Percentiles rank a stretch among this genome's conserved stretches.
Evolutionary conservation across 1,140 invertebrate genomes (phyloP).

Genomic region (Scylla paramamosain): DNA sequence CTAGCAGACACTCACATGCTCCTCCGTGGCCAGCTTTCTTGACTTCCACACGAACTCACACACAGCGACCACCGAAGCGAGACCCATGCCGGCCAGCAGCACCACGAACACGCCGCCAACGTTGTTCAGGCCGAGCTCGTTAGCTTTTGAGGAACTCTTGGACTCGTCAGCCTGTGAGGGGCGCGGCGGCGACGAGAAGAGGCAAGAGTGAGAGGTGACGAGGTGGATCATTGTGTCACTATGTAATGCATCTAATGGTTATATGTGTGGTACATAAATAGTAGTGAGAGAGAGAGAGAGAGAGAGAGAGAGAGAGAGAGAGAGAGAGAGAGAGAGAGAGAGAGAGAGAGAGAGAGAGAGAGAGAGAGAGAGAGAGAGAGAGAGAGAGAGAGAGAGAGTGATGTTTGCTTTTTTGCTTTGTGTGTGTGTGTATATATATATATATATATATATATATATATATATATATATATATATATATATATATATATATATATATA

Average conservation of each 20-base stretch:
- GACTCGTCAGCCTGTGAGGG: constrained; percentile 56
- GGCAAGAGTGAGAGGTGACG: background rate
- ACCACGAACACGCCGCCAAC: constrained; percentile 83
- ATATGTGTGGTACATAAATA: background rate
- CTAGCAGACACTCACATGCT: constrained; percentile 77
- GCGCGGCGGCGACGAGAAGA: background rate
- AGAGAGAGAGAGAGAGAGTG: background rate
- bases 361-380: constrained; percentile 27
- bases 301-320: background rate
- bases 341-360: constrained; percentile 33
- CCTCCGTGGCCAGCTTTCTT: constrained; percentile 79
- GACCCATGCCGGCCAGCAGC: constrained; percentile 80
- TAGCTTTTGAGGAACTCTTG: constrained; percentile 79
- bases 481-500: background rate
- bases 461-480: no score
- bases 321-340: background rate
- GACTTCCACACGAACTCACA: constrained; percentile 81
- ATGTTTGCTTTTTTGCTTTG: background rate
- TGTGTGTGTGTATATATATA: background rate
- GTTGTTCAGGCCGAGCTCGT: constrained; percentile 80
- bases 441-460: background rate
- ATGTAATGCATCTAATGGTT: background rate
- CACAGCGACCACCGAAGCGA: constrained; percentile 80
- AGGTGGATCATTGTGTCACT: background rate
- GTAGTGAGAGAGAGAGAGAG: background rate